Conservation (phyloP, 2,888 invertebrate genomes). For the Germaria angustata region DNA sequence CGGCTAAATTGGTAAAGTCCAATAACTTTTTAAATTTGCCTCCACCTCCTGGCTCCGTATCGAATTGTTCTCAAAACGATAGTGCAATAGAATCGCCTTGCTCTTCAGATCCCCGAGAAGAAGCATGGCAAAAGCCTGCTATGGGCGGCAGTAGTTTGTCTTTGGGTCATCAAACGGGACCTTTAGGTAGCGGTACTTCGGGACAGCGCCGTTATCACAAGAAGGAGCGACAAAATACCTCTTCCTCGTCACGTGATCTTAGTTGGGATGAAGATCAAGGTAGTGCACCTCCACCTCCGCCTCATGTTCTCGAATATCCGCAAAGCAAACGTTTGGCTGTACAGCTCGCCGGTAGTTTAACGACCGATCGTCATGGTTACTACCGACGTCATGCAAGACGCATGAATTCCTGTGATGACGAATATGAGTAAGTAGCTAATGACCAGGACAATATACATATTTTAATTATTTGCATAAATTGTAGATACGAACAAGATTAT, state of each 20-base stretch:
- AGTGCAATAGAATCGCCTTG: slow-evolving; percentile 84
- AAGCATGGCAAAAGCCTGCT: slow-evolving; percentile 81
- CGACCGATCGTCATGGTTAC: slow-evolving; percentile 77
- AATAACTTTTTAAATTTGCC: slow-evolving; percentile 70
- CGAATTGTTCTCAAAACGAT: slow-evolving; percentile 77
- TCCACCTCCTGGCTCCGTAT: slow-evolving; percentile 75
- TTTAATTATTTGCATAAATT: neutral
- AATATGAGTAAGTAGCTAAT: slow-evolving; percentile 84
- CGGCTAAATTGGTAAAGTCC: slow-evolving; percentile 67
- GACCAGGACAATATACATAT: neutral
- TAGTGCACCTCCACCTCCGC: slow-evolving; percentile 73
- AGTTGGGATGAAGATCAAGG: slow-evolving; percentile 88
- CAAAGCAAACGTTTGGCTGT: slow-evolving; percentile 75
- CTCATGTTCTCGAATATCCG: slow-evolving; percentile 78
- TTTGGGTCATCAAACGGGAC: slow-evolving; percentile 38
- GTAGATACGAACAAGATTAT: slow-evolving; percentile 79
- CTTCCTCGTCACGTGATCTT: slow-evolving; percentile 87
- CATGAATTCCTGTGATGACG: slow-evolving; percentile 85
- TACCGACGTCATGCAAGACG: slow-evolving; percentile 82
- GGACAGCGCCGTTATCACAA: slow-evolving; percentile 81
- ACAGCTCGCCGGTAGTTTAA: slow-evolving; percentile 52
- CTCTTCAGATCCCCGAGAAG: slow-evolving; percentile 88
- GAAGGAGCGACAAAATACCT: slow-evolving; percentile 83
- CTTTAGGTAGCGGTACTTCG: slow-evolving; percentile 64
- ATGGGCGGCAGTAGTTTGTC: slow-evolving; percentile 67